Evolutionary conservation across 2,113 vertebrate genomes (phyloP).

Genomic region (Enhydra lutris): DNA sequence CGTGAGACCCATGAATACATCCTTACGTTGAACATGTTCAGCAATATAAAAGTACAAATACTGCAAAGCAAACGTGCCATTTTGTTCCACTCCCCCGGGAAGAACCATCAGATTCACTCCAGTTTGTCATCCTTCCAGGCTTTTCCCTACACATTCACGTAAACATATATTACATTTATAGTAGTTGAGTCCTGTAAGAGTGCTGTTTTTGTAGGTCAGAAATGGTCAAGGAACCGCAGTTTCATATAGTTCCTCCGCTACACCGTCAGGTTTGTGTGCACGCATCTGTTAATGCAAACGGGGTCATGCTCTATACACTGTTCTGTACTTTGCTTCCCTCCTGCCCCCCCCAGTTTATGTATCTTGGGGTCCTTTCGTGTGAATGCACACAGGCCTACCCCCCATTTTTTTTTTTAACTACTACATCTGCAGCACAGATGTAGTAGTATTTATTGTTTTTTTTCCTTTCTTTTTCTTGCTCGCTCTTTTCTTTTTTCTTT

Average conservation of each 20-base stretch:
- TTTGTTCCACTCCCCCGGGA: neutral
- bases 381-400: too few relatives aligned
- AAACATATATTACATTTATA: neutral
- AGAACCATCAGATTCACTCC: neutral
- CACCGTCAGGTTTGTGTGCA: neutral
- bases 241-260: neutral
- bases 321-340: neutral
- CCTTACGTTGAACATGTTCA: neutral
- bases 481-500: neutral
- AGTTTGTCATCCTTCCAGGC: too few relatives aligned
- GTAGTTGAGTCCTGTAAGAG: neutral
- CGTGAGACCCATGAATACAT: neutral
- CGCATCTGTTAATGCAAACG: neutral
- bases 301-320: neutral
- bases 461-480: neutral
- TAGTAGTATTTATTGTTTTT: neutral
- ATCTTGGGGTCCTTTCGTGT: neutral
- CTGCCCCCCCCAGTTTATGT: neutral
- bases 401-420: neutral
- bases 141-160: neutral
- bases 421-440: neutral
- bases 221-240: neutral
- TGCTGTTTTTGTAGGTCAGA: neutral
- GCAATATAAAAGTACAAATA: neutral
- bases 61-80: neutral